These are phyloP conservation scores for Anguilla megastoma DNA, from an alignment of 2,797 vertebrate species.

Conservation along the genomic window DNA sequence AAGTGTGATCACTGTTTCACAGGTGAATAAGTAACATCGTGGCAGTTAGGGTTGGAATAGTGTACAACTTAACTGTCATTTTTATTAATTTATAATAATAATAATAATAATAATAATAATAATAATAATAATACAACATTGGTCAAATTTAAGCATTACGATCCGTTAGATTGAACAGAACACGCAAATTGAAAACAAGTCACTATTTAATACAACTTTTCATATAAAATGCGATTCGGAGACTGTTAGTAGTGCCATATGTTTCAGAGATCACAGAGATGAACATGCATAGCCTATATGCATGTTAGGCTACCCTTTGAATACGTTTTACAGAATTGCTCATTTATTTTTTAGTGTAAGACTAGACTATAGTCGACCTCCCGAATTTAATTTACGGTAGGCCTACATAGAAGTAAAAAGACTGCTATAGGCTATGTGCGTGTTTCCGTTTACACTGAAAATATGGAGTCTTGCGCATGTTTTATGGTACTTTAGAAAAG, in stretches of 20 bases:
- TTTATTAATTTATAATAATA: neutral
- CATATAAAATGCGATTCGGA: neutral
- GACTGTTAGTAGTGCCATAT: neutral
- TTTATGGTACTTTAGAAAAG: neutral
- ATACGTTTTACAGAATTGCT: neutral
- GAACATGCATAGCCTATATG: neutral
- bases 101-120: neutral
- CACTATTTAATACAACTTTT: neutral
- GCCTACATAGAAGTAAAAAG: neutral
- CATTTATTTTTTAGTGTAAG: neutral
- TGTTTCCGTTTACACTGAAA: neutral
- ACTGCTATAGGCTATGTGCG: too few relatives aligned
- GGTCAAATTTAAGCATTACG: neutral
- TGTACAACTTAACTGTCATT: neutral
- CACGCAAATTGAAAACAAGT: neutral
- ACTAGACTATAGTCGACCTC: neutral
- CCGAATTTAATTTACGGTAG: neutral
- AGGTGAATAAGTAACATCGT: neutral
- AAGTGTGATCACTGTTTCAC: neutral
- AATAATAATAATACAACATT: constrained; percentile 3
- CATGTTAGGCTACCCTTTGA: neutral
- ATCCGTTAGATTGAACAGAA: neutral
- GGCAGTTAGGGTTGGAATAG: neutral
- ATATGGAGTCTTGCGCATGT: neutral
- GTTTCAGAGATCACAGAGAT: neutral